Conservation (phyloP, 2,888 invertebrate species). For the Aspidapion aeneum region DNA sequence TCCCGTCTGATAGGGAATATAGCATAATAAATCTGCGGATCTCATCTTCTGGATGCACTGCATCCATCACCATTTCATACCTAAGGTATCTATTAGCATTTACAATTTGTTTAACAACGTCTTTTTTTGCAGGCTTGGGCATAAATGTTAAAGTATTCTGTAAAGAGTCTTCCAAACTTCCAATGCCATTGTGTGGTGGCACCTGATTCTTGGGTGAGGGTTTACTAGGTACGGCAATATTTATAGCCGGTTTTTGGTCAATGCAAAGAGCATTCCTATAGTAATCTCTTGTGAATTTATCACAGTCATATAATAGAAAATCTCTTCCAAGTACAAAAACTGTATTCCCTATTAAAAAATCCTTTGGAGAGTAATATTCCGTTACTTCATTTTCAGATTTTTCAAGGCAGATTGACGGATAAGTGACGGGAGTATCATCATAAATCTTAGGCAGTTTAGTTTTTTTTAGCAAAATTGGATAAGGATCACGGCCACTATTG, state of each 20-base stretch:
- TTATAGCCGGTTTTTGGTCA: conserved; percentile 46
- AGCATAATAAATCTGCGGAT: conserved; percentile 71
- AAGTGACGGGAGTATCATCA: conserved; percentile 51
- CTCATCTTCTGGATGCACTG: conserved; percentile 73
- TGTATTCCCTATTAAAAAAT: conserved; percentile 72
- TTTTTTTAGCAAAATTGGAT: conserved; percentile 68
- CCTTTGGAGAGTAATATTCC: conserved; percentile 74
- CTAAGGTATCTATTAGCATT: conserved; percentile 61
- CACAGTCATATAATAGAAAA: conserved; percentile 77
- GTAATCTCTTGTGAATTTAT: conserved; percentile 61
- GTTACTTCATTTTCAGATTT: conserved; percentile 65
- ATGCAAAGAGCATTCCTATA: conserved; percentile 50
- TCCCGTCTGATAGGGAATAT: conserved; percentile 73
- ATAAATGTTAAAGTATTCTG: conserved; percentile 67
- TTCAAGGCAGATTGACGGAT: conserved; percentile 67
- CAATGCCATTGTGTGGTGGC: conserved; percentile 72
- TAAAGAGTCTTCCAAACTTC: conserved; percentile 73
- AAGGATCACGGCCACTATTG: conserved; percentile 75
- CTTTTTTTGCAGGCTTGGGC: conserved; percentile 71
- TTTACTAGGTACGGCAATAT: conserved; percentile 33
- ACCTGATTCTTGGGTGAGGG: conserved; percentile 39
- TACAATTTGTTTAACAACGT: conserved; percentile 68
- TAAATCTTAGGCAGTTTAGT: conserved; percentile 68
- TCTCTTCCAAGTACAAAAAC: conserved; percentile 65
- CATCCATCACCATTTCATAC: conserved; percentile 74